Percentiles rank a stretch among this genome's conserved stretches.
These are phyloP conservation scores for Ypsolopha scabrella DNA, from an alignment of 2,888 invertebrate species.

Conservation along the genomic window DNA sequence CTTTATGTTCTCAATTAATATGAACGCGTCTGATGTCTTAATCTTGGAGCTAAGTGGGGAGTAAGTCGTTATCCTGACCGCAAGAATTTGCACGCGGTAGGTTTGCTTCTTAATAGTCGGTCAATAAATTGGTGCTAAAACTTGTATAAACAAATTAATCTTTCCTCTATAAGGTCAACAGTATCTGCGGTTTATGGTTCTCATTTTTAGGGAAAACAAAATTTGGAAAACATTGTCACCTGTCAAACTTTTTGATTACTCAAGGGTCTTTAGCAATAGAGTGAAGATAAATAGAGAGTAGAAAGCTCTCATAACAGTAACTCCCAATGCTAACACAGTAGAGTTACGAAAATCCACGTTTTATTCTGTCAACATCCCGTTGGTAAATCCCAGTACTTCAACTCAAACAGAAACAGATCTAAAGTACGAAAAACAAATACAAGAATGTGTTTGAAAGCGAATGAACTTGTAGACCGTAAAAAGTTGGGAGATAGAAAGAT, in stretches of 20 bases:
- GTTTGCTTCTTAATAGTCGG: constrained; percentile 1
- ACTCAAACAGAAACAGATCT: background rate
- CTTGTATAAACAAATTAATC: background rate
- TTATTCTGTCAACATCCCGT: constrained; percentile 18
- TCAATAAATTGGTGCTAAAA: constrained; percentile 4
- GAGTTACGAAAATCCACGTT: constrained; percentile 19
- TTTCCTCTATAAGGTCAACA: background rate
- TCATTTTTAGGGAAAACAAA: background rate
- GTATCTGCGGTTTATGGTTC: background rate
- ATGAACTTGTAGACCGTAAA: constrained; percentile 22
- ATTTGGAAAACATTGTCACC: too few relatives aligned
- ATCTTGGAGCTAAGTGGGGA: constrained; percentile 5
- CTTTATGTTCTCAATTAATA: constrained; percentile 6
- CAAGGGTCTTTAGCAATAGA: background rate
- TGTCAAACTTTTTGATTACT: background rate
- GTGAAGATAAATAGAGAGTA: constrained; percentile 9
- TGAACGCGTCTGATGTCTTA: constrained; percentile 8
- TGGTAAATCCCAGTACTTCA: background rate
- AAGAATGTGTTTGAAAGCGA: constrained; percentile 1
- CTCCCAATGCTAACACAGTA: constrained; percentile 24
- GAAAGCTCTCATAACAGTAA: constrained; percentile 17
- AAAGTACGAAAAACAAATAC: background rate
- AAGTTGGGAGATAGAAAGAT: constrained; percentile 28
- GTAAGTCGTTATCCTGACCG: constrained; percentile 4
- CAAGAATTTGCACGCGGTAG: constrained; percentile 6